Evolutionary conservation across 2,113 vertebrate genomes (phyloP).

Genomic region (Diphyllodes magnificus): DNA sequence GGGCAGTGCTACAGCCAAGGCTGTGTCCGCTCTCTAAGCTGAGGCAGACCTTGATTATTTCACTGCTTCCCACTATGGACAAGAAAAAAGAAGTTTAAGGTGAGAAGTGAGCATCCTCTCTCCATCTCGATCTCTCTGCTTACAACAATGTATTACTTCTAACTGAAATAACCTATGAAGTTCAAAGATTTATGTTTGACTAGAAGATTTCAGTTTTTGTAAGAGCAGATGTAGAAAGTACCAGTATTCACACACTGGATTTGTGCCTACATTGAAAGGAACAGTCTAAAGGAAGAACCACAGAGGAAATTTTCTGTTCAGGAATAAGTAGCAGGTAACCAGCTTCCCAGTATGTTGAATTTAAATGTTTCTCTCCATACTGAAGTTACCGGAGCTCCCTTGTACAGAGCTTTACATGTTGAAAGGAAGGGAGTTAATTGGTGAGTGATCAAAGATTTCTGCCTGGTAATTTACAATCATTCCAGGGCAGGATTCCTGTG

Average conservation of each 20-base stretch:
- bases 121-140: not conserved
- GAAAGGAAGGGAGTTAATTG: conserved; percentile 27
- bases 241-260: not conserved
- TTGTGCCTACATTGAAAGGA: not conserved
- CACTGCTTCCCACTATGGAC: not conserved
- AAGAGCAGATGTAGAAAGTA: not conserved
- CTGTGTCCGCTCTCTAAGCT: not conserved
- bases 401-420: not conserved
- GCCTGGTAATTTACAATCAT: conserved; percentile 31
- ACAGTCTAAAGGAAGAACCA: not conserved
- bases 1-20: not conserved
- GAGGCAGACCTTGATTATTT: not conserved
- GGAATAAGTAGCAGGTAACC: not conserved
- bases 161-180: not conserved
- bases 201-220: not conserved
- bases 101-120: not conserved
- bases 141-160: not conserved
- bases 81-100: not conserved
- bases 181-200: not conserved
- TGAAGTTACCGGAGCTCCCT: not conserved
- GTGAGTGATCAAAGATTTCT: conserved; percentile 44
- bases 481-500: not conserved
- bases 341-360: not conserved
- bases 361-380: not conserved
- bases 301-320: not conserved